Evolutionary conservation across 2,797 vertebrate genomes (phyloP).

Genomic region (Cossypha caffra): DNA sequence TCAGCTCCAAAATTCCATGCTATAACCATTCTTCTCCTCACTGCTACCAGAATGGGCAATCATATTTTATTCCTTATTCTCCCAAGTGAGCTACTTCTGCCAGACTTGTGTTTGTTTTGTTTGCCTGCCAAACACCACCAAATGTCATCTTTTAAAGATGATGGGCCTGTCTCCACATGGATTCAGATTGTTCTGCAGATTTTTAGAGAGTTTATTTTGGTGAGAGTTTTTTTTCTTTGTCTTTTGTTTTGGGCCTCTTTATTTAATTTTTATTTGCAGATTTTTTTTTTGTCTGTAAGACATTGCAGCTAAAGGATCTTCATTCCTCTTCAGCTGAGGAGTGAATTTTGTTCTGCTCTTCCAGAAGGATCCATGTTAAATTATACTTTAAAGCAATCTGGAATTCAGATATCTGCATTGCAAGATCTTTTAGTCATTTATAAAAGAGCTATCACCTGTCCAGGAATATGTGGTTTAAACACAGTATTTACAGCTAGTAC

Average conservation of each 20-base stretch:
- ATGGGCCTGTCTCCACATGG: neutral
- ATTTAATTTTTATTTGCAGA: neutral
- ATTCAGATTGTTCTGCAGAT: neutral
- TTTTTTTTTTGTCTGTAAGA: neutral
- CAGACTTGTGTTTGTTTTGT: conserved; percentile 43
- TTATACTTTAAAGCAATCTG: neutral
- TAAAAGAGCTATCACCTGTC: neutral
- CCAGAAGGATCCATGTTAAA: neutral
- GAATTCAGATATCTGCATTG: neutral
- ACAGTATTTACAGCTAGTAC: neutral
- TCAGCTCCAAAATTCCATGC: conserved; percentile 21
- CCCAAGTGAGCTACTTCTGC: neutral
- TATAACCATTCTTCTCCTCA: neutral
- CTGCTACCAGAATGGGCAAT: conserved; percentile 31
- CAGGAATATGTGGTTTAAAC: neutral
- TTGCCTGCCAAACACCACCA: conserved; percentile 15
- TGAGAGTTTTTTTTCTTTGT: neutral
- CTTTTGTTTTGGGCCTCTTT: neutral
- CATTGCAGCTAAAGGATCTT: neutral
- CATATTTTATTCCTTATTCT: conserved; percentile 1
- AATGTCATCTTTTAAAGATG: conserved; percentile 45
- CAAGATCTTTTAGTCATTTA: neutral
- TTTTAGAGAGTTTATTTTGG: neutral
- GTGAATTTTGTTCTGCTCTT: neutral
- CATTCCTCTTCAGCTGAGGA: neutral